phyloP scores from a whole-genome alignment of 1,140 invertebrate genomes.

The Alviniconcha marisindica region DNA sequence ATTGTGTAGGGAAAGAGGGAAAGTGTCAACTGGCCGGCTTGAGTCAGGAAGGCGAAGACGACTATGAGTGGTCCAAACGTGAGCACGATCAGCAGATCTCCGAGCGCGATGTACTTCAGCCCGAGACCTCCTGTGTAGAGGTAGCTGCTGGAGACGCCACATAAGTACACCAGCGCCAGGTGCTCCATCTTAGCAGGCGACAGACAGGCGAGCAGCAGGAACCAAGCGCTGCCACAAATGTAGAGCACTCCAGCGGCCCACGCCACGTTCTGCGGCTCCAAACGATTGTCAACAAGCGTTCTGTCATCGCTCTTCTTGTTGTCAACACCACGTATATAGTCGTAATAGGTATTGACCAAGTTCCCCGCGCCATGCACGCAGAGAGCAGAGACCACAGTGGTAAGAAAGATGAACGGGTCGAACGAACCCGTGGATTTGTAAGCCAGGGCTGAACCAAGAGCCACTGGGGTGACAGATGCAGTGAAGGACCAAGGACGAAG shows the following conservation, averaged over 20 bases:
- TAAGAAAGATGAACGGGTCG: slow-evolving; percentile 85
- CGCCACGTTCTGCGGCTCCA: slow-evolving; percentile 90
- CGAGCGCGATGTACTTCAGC: slow-evolving; percentile 94
- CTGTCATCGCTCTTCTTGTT: slow-evolving; percentile 89
- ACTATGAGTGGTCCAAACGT: slow-evolving; percentile 96
- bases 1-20: slow-evolving; percentile 91
- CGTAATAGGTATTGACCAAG: slow-evolving; percentile 97
- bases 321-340: slow-evolving; percentile 95
- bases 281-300: slow-evolving; percentile 92
- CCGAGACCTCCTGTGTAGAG: slow-evolving; percentile 91
- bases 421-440: slow-evolving; percentile 86
- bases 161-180: slow-evolving; percentile 94
- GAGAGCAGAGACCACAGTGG: slow-evolving; percentile 90
- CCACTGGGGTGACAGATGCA: slow-evolving; percentile 91
- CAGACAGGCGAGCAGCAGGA: slow-evolving; percentile 86
- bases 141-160: slow-evolving; percentile 90
- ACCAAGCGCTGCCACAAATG: slow-evolving; percentile 90
- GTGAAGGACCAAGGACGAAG: slow-evolving; percentile 95
- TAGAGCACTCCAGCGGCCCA: slow-evolving; percentile 92
- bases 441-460: slow-evolving; percentile 90
- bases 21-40: slow-evolving; percentile 85
- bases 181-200: slow-evolving; percentile 96
- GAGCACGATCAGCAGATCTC: slow-evolving; percentile 92
- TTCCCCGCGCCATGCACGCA: slow-evolving; percentile 97
- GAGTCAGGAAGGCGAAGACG: slow-evolving; percentile 94